phyloP scores from a whole-genome alignment of 2,888 invertebrate species.

The Priapulus caudatus region DNA sequence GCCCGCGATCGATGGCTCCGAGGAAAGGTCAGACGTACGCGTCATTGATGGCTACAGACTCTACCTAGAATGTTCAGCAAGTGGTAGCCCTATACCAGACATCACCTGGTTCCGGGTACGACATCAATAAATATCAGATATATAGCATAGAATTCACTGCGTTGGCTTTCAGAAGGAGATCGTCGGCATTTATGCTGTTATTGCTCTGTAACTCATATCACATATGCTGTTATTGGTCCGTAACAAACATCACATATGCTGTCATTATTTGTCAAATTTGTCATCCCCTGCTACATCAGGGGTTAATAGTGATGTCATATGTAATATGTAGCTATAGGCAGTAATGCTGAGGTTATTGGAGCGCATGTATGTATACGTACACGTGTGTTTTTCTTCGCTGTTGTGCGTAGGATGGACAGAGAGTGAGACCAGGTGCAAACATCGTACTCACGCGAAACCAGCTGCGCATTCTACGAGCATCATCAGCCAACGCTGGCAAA shows the following conservation, averaged over 20 bases:
- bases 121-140: too few relatives aligned
- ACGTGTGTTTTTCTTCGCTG: background rate
- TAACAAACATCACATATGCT: too few relatives aligned
- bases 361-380: constrained; percentile 3
- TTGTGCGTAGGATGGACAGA: background rate
- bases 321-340: too few relatives aligned
- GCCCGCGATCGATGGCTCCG: background rate
- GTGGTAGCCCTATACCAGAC: background rate
- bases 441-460: background rate
- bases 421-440: background rate
- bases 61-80: constrained; percentile 1
- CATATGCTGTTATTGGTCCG: too few relatives aligned
- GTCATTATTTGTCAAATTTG: too few relatives aligned
- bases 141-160: too few relatives aligned
- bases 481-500: constrained; percentile 24
- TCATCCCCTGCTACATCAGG: too few relatives aligned
- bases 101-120: background rate
- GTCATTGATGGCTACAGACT: background rate
- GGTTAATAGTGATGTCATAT: too few relatives aligned
- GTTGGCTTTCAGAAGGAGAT: too few relatives aligned
- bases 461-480: constrained; percentile 14
- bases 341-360: too few relatives aligned
- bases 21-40: background rate
- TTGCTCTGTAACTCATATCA: too few relatives aligned
- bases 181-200: too few relatives aligned